Base-by-base conservation (phyloP, 1,140 invertebrate genomes). In the Ceratitis capitata region DNA sequence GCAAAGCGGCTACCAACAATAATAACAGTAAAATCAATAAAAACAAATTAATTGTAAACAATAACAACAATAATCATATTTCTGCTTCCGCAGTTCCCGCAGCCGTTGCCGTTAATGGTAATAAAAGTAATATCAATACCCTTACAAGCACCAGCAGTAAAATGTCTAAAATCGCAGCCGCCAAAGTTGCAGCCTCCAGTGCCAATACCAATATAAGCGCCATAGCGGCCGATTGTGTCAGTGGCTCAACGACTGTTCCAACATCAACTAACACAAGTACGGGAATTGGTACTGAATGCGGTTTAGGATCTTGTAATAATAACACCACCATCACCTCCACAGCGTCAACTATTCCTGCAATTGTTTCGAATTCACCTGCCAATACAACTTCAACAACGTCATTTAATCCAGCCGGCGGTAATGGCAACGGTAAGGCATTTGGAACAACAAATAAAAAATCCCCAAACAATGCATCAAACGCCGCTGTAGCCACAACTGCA, bases 351-450 rank as follows among this genome's bases (percentile, higher is more conserved):
- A 87, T 86, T 87, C 86, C 88, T 85, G 85, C 86, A 58, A 84
- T 87, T 58, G 84, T 87, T 69, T 84, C 87, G 47, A 87, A 85
- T n/a, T 86, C 88, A 51, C 88, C 89, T 82, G 89, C 89, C 14
- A 90, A 89, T 86, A 88, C 88, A 86, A 87, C 89, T 86, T 88
- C 88, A 86, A 87, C 89, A 1, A 86, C 89, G 7, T 88, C 89
- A 10, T 86, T 89, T 45, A 88, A 87, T n/a, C 89, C 89, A n/a
- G 88, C 88, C 87, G 87, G 88, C 26, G 86, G 82, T 32, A 14
- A 69, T 39, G 61, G 83, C n/a, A 49, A 86, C 64, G 58, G 69
- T n/a, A 56, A 61, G 45, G 6, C 78, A 45, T 19, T 47, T 2
- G 47, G 53, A 19, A 19, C 49, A 9, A 29, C 35, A 56, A 32